Conservation (phyloP, 1,140 invertebrate species). For the Cherax quadricarinatus region DNA sequence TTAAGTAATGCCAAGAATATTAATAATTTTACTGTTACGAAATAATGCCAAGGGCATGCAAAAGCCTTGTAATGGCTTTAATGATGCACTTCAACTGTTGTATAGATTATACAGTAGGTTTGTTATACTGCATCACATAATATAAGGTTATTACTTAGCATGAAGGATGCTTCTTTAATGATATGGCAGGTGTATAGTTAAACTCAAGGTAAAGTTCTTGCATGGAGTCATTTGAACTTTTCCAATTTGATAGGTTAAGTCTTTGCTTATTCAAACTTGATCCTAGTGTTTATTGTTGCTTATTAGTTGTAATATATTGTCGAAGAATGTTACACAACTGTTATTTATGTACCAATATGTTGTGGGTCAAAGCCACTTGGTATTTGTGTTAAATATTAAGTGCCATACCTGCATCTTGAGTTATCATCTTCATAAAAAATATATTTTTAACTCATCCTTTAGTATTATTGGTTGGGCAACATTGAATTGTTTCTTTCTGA, state of each 20-base stretch:
- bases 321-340: background rate
- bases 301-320: background rate
- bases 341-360: background rate
- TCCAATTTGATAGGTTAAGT: background rate
- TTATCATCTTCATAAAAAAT: background rate
- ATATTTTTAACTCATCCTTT: too few relatives aligned
- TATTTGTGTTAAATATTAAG: background rate
- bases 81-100: slow-evolving; percentile 6
- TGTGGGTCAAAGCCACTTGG: background rate
- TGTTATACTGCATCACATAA: background rate
- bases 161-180: background rate
- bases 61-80: background rate
- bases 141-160: background rate
- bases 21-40: background rate
- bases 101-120: background rate
- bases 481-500: too few relatives aligned
- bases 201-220: background rate
- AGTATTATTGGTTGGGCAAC: too few relatives aligned
- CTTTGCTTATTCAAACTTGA: background rate
- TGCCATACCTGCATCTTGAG: background rate
- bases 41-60: background rate
- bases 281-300: background rate
- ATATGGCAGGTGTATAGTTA: background rate
- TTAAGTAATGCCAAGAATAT: background rate
- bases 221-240: background rate